These are phyloP conservation scores for Sebastes iracundus DNA, from an alignment of 2,797 vertebrate genomes.

Conservation along the genomic window DNA sequence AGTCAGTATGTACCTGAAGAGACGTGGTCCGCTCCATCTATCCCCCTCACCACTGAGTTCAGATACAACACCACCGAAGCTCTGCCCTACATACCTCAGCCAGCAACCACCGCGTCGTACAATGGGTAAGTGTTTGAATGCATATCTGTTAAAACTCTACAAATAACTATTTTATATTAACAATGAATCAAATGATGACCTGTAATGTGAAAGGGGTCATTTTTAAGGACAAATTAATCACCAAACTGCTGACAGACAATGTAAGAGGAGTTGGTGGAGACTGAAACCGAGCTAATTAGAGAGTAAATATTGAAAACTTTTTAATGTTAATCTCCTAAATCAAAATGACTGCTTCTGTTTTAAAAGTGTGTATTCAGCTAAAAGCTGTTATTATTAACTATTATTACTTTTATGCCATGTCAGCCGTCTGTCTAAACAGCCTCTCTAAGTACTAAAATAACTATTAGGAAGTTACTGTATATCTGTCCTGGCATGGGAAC, in stretches of 20 bases:
- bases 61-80: slow-evolving; percentile 89
- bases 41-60: slow-evolving; percentile 90
- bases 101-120: slow-evolving; percentile 79
- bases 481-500: background rate
- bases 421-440: background rate
- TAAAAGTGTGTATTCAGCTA: background rate
- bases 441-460: background rate
- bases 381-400: background rate
- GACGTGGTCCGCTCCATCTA: slow-evolving; percentile 88
- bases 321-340: background rate
- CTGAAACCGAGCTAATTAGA: background rate
- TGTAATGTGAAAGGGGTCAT: background rate
- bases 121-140: slow-evolving; percentile 81
- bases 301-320: background rate
- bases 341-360: background rate
- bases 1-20: slow-evolving; percentile 88
- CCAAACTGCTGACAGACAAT: no score
- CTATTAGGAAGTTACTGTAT: background rate
- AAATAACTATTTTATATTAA: background rate
- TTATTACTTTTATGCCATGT: background rate
- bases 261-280: background rate
- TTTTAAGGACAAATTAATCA: background rate
- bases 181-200: background rate
- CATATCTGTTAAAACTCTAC: background rate
- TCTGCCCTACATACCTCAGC: slow-evolving; percentile 84